These are phyloP conservation scores for rat (Rattus norvegicus) DNA, from an alignment of 2,113 vertebrate genomes.

Conservation along the genomic window GRCr8 NC_086033.1:99225001-99225500, in stretches of 20 bases:
- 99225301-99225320: neutral
- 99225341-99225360: too few species aligned
- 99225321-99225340: neutral
- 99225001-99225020: neutral
- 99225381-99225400: neutral
- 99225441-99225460: neutral
- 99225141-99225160: neutral
- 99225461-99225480: neutral
- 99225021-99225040: neutral
- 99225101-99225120: neutral
- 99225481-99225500: neutral
- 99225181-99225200: neutral
- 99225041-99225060: neutral
- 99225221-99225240: neutral
- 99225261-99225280: neutral
- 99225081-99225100: neutral
- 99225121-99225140: neutral
- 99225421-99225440: neutral
- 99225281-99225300: neutral
- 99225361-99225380: neutral
- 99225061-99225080: neutral
- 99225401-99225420: neutral
- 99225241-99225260: neutral
- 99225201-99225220: too few species aligned
- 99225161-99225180: neutral